phyloP scores from a whole-genome alignment of 1,140 invertebrate species.

The Mylabris phalerata region DNA sequence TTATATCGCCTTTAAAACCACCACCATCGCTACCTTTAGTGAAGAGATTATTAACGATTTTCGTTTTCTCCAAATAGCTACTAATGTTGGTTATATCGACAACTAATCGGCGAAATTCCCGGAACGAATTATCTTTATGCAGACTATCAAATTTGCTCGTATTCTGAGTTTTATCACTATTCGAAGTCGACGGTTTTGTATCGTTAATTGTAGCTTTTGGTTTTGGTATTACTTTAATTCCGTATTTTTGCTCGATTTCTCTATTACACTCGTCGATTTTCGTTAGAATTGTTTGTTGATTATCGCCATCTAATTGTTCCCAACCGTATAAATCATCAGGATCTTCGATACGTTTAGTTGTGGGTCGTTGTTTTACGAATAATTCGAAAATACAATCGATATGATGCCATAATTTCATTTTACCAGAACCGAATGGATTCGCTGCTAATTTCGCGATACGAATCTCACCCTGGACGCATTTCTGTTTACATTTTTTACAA shows the following conservation, averaged over 20 bases:
- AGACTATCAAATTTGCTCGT: neutral
- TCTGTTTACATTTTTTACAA: constrained; percentile 83
- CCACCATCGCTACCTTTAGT: constrained; percentile 57
- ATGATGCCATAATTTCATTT: constrained; percentile 85
- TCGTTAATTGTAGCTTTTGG: constrained; percentile 24
- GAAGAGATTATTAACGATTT: constrained; percentile 64
- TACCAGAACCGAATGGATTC: constrained; percentile 76
- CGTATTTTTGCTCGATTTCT: constrained; percentile 44
- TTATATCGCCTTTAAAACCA: constrained; percentile 68
- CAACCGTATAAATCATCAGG: constrained; percentile 75
- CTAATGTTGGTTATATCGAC: constrained; percentile 65
- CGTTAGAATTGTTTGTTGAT: constrained; percentile 58
- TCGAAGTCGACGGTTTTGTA: neutral
- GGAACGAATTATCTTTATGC: constrained; percentile 64
- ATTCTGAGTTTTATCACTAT: neutral
- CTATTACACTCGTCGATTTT: constrained; percentile 55
- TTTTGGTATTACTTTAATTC: constrained; percentile 41
- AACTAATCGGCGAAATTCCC: constrained; percentile 72
- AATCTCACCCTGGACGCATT: constrained; percentile 64
- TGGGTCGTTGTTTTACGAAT: constrained; percentile 68
- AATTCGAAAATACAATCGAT: constrained; percentile 72
- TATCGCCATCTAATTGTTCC: constrained; percentile 56
- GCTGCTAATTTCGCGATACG: constrained; percentile 67
- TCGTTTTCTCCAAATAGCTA: constrained; percentile 78
- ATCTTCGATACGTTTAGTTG: constrained; percentile 74